phyloP scores from a whole-genome alignment of 2,888 invertebrate genomes.

The Chrysolina oricalcia region DNA sequence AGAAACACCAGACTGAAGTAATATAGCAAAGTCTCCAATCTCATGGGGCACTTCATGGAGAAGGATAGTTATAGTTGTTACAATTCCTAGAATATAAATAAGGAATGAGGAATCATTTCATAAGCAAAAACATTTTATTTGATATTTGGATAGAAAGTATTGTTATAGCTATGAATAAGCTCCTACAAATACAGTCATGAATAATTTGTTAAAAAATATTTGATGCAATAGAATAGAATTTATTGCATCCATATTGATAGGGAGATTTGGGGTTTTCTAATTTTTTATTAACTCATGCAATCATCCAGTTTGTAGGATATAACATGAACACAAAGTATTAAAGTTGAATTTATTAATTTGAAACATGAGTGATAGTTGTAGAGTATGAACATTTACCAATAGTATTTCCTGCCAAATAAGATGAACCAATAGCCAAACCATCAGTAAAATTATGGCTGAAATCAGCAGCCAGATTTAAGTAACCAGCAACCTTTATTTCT shows the following conservation, averaged over 20 bases:
- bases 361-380: too few species aligned
- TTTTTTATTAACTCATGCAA: too few species aligned
- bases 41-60: conserved; percentile 99
- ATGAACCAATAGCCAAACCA: conserved; percentile 98
- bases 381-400: conserved; percentile 74
- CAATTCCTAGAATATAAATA: conserved; percentile 68
- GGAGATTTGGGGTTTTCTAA: too few species aligned
- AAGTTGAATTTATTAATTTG: neutral
- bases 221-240: too few species aligned
- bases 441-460: conserved; percentile 99
- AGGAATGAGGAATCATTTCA: neutral
- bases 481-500: conserved; percentile 87
- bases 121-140: neutral
- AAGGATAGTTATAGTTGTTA: conserved; percentile 96
- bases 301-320: too few species aligned
- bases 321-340: neutral
- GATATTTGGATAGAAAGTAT: too few species aligned
- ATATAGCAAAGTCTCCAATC: conserved; percentile 99
- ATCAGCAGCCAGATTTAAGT: conserved; percentile 97
- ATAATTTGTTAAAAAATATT: too few species aligned
- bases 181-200: too few species aligned
- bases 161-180: too few species aligned
- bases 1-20: conserved; percentile 97
- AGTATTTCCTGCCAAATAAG: conserved; percentile 92
- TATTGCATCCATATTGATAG: too few species aligned